A percentile compares a stretch with the other conserved stretches of the same genome.
phyloP scores from a whole-genome alignment of 1,140 invertebrate genomes.

The Pectinophora gossypiella region DNA sequence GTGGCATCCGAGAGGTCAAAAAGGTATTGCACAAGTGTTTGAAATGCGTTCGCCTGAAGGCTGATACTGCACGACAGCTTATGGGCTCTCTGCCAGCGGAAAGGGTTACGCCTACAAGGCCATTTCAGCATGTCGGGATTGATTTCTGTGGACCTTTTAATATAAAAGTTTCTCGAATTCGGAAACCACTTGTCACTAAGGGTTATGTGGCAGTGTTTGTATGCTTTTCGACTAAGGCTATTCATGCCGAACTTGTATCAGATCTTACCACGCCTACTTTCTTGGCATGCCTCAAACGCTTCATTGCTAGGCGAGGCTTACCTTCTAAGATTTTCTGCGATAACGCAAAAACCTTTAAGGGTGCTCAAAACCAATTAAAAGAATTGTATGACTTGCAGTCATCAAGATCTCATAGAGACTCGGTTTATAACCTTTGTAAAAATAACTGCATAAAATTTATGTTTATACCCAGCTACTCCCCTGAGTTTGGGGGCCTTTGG shows the following conservation, averaged over 20 bases:
- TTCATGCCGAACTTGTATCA: constrained; percentile 25
- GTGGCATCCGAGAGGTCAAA: constrained; percentile 9
- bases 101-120: constrained; percentile 24
- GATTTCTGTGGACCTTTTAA: constrained; percentile 59
- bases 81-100: constrained; percentile 37
- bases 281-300: constrained; percentile 6
- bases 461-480: constrained; percentile 54
- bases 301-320: constrained; percentile 8
- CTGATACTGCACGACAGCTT: constrained; percentile 12
- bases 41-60: constrained; percentile 20
- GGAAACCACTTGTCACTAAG: constrained; percentile 18
- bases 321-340: constrained; percentile 7
- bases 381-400: constrained; percentile 7
- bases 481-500: constrained; percentile 63
- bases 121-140: constrained; percentile 44
- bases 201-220: constrained; percentile 30
- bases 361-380: constrained; percentile 7
- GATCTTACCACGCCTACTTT: constrained; percentile 17
- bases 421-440: background rate
- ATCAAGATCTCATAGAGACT: background rate
- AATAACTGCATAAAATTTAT: constrained; percentile 43
- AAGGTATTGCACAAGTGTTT: constrained; percentile 26
- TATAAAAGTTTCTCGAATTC: constrained; percentile 18
- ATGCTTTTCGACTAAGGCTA: constrained; percentile 22
- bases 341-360: constrained; percentile 7